phyloP scores from a whole-genome alignment of 2,113 vertebrate species.

The Oxygymnocypris stewartii region DNA sequence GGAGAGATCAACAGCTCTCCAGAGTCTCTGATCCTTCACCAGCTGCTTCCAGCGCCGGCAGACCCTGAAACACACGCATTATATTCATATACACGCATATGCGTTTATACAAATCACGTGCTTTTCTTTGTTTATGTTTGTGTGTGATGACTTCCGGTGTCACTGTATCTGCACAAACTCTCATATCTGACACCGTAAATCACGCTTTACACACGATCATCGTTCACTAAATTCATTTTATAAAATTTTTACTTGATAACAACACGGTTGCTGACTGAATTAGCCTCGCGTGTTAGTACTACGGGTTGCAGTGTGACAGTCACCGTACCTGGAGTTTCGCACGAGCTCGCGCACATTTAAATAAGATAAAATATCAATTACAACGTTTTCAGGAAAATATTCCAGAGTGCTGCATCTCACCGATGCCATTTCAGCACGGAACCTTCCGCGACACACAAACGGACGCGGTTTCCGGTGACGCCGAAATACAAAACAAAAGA shows the following conservation, averaged over 20 bases:
- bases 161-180: background rate
- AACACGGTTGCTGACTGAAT: background rate
- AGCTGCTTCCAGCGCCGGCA: conserved; percentile 77
- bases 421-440: conserved; percentile 75
- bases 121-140: background rate
- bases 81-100: background rate
- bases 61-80: conserved; percentile 65
- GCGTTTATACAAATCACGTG: too few relatives aligned
- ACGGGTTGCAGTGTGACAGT: too few relatives aligned
- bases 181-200: background rate
- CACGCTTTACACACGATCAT: background rate
- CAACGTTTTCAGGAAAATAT: conserved; percentile 76
- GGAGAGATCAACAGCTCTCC: conserved; percentile 76
- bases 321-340: conserved; percentile 69
- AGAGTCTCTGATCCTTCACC: conserved; percentile 77
- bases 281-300: background rate
- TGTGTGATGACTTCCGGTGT: background rate
- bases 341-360: conserved; percentile 72
- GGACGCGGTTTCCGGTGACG: background rate
- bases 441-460: conserved; percentile 50
- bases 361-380: conserved; percentile 77
- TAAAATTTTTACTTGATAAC: background rate
- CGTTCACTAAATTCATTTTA: background rate
- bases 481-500: background rate
- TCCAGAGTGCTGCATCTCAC: conserved; percentile 66